Conservation (phyloP, 2,797 vertebrate genomes). For the Poecile montanus region DNA sequence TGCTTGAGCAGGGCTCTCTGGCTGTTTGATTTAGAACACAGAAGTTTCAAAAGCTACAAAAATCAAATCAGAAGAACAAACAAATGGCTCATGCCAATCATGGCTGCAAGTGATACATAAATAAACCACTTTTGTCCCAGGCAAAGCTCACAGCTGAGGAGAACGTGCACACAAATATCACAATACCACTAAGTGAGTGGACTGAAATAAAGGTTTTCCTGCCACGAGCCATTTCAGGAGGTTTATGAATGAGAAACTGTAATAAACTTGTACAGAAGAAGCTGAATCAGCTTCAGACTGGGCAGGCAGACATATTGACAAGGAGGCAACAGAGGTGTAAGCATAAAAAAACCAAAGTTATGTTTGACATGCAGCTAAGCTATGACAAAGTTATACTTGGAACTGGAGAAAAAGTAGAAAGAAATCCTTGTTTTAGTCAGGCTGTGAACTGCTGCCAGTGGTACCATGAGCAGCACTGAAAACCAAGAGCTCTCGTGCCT, state of each 20-base stretch:
- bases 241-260: not conserved
- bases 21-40: not conserved
- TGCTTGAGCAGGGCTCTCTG: not conserved
- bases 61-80: not conserved
- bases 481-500: rapidly evolving
- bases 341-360: not conserved
- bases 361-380: not conserved
- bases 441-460: not conserved
- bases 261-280: not conserved
- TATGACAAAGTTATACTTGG: not conserved
- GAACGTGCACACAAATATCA: rapidly evolving
- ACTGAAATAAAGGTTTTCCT: not conserved
- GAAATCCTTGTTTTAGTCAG: not conserved
- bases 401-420: not conserved
- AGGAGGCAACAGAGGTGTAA: not conserved
- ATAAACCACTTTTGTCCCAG: not conserved
- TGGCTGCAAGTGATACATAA: not conserved
- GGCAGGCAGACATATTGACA: not conserved
- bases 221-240: not conserved
- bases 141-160: not conserved
- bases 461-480: not conserved
- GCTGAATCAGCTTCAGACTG: not conserved
- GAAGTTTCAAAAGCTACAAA: not conserved
- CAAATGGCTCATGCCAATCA: not conserved
- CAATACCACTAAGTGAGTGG: not conserved